phyloP scores from a whole-genome alignment of 2,797 vertebrate species.

The Takifugu rubripes region DNA sequence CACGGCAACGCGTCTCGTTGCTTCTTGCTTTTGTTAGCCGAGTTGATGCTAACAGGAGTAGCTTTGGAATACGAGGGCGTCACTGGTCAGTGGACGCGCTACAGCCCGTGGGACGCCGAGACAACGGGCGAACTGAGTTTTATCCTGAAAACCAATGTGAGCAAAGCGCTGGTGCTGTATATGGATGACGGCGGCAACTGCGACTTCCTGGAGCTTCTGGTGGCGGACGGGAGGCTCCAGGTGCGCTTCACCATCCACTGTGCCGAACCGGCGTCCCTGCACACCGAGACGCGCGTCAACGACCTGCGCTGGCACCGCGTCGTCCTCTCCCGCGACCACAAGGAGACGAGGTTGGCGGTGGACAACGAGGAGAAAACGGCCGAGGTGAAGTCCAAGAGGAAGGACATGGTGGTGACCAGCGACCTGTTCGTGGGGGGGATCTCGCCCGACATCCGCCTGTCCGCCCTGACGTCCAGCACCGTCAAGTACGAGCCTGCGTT shows the following conservation, averaged over 20 bases:
- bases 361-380: constrained; percentile 84
- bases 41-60: constrained; percentile 56
- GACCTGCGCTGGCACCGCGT: constrained; percentile 92
- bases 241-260: constrained; percentile 92
- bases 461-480: constrained; percentile 90
- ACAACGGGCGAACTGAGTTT: constrained; percentile 87
- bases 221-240: constrained; percentile 83
- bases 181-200: constrained; percentile 94
- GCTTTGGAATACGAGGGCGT: constrained; percentile 88
- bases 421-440: constrained; percentile 92
- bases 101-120: constrained; percentile 84
- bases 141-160: constrained; percentile 86
- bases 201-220: constrained; percentile 91
- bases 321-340: constrained; percentile 79
- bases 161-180: constrained; percentile 87
- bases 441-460: constrained; percentile 90
- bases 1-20: constrained; percentile 31
- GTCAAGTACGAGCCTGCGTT: constrained; percentile 93
- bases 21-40: constrained; percentile 55
- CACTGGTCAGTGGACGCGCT: constrained; percentile 93
- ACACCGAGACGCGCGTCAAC: constrained; percentile 78
- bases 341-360: constrained; percentile 82
- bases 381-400: constrained; percentile 87
- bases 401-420: constrained; percentile 89
- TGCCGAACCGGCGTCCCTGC: constrained; percentile 85